Evolutionary conservation across 1,140 invertebrate genomes (phyloP).

Genomic region (Zaprionus tsacasi): DNA sequence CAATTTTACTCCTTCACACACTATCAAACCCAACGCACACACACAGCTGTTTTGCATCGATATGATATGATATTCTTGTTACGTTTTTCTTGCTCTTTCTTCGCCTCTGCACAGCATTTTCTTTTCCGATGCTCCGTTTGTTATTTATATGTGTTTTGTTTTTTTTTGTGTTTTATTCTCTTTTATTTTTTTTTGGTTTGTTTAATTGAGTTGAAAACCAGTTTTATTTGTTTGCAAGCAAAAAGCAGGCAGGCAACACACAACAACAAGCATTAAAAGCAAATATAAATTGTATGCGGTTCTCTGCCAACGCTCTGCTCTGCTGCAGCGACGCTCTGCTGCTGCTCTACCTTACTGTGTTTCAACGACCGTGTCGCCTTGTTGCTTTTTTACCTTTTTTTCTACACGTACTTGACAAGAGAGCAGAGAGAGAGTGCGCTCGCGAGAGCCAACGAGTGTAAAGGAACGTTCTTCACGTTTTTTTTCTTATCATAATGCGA

Average conservation of each 20-base stretch:
- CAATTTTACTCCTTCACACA: not conserved
- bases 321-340: conserved; percentile 7
- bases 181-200: conserved; percentile 61
- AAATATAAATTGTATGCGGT: conserved; percentile 74
- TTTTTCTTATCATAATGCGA: conserved; percentile 76
- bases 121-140: conserved; percentile 46
- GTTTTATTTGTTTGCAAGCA: conserved; percentile 78
- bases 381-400: conserved; percentile 38
- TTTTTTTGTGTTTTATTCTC: conserved; percentile 25
- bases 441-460: not conserved
- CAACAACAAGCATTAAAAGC: conserved; percentile 70
- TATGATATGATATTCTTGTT: conserved; percentile 42
- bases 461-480: not conserved
- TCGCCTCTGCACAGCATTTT: conserved; percentile 17
- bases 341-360: conserved; percentile 9
- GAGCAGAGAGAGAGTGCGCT: conserved; percentile 14
- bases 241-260: conserved; percentile 48
- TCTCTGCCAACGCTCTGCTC: conserved; percentile 22
- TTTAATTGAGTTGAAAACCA: conserved; percentile 78
- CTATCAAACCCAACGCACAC: not conserved
- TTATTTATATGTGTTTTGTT: conserved; percentile 35
- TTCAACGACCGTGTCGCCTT: conserved; percentile 12
- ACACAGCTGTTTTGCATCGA: conserved; percentile 45
- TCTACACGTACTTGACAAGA: conserved; percentile 18
- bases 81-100: conserved; percentile 24